Conservation (phyloP, 2,797 vertebrate genomes). For the Ciconia nigra region DNA sequence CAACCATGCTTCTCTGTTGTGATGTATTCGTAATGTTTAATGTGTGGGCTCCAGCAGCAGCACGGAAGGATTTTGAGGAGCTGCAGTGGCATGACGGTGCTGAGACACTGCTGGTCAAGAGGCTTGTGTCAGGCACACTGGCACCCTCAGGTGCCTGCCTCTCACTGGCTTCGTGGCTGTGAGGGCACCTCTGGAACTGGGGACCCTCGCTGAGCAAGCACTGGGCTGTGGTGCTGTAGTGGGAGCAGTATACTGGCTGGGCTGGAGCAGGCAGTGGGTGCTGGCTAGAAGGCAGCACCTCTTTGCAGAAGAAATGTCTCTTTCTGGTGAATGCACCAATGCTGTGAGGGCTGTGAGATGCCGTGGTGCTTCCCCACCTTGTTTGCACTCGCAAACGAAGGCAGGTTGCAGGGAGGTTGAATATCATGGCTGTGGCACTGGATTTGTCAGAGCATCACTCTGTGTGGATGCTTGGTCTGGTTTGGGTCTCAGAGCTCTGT, state of each 20-base stretch:
- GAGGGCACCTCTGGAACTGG: not conserved
- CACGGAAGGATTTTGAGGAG: not conserved
- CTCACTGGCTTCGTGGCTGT: accelerated
- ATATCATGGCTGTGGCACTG: not conserved
- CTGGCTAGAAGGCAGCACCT: not conserved
- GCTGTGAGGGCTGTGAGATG: not conserved
- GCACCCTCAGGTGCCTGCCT: not conserved
- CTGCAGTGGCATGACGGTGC: not conserved
- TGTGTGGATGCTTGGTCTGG: not conserved
- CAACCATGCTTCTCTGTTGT: not conserved
- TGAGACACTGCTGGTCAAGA: not conserved
- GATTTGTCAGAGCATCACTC: not conserved
- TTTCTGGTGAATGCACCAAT: not conserved
- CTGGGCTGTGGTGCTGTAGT: not conserved
- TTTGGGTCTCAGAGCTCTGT: not conserved
- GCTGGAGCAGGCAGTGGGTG: not conserved
- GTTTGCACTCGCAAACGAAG: not conserved
- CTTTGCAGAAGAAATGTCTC: not conserved
- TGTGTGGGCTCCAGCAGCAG: not conserved
- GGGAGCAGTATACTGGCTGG: not conserved
- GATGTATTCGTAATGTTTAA: not conserved
- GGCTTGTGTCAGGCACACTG: not conserved
- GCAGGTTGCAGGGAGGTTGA: not conserved
- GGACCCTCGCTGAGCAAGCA: not conserved
- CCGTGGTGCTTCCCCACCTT: not conserved